Evolutionary conservation across 1,140 invertebrate genomes (phyloP), one percentile per base, ranked within the genome.

Genomic region (Centruroides vittatus): DNA sequence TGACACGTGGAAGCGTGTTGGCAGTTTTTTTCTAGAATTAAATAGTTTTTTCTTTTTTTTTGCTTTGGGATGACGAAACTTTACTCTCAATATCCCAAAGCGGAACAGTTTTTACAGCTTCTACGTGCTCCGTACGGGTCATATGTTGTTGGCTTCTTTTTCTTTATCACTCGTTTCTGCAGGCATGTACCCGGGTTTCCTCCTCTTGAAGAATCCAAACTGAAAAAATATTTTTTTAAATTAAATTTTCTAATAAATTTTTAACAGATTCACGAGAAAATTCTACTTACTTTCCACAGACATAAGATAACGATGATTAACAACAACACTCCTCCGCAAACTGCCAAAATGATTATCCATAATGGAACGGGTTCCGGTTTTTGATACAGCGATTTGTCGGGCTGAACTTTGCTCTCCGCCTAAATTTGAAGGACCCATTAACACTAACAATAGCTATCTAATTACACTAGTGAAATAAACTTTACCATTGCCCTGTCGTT

Each of bases 201-300:
- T 81, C 58, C 86, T 71, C 71, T 90, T 90, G 76, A 94, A 94
- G 79, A 94, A 94, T 52, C 90, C 90, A 41, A 86, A 77, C 75
- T 72, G 54, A 7, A 63, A 66, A 47, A 36, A 41, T 52, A 63
- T 46, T 7, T 59, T 47, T 23, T 54, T n/a, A 13, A n/a, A 13
- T 35, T 50, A 11, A 11, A 5, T 36, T 54, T 36, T 59, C 13
- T n/a, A 11, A 4, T 36, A 41, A 6, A 35, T 48, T 4, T n/a
- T 23, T 23, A 23, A 60, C 13, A 41, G 4, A 54, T 4, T 47
- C 3, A 13, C 4, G 3, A 55, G 59, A 55, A 8, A 35, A 36
- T 52, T 23, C 23, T 10, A 59, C 64, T 61, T 68, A 73, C 72
- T 68, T 86, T 90, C 82, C 86, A 89, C 35, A 93, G 71, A 4